Evolutionary conservation across 2,888 invertebrate genomes (phyloP).

Genomic region (Hypselothyrea guttata): DNA sequence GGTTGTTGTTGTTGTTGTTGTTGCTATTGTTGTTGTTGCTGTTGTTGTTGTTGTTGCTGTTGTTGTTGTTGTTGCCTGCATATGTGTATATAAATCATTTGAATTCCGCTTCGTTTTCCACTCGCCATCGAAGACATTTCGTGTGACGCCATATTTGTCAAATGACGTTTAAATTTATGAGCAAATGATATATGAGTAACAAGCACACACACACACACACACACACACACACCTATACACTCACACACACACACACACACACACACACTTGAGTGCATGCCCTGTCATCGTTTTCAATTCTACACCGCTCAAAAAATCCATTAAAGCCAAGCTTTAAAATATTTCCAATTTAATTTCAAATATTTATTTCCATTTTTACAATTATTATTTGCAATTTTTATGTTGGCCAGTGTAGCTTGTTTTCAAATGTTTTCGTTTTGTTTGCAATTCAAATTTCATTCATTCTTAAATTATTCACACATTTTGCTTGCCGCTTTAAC

Average conservation of each 20-base stretch:
- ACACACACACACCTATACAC: constrained; percentile 9
- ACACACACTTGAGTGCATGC: constrained; percentile 17
- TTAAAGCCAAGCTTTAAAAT: too few species aligned
- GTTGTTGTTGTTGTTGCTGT: constrained; percentile 7
- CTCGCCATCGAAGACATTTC: constrained; percentile 56
- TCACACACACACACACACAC: constrained; percentile 2
- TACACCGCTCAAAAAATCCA: too few species aligned
- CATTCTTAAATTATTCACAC: too few species aligned
- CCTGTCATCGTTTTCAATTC: constrained; percentile 11
- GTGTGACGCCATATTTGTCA: constrained; percentile 71
- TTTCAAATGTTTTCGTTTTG: too few species aligned
- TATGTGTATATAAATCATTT: constrained; percentile 51
- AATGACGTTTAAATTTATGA: constrained; percentile 73
- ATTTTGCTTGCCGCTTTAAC: too few species aligned
- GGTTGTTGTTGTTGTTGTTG: constrained; percentile 4
- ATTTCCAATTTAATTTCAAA: too few species aligned
- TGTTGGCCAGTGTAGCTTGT: too few species aligned
- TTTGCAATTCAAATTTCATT: too few species aligned
- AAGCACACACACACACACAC: constrained; percentile 15
- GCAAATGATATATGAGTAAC: constrained; percentile 62
- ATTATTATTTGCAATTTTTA: too few species aligned
- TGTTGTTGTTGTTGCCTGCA: constrained; percentile 8
- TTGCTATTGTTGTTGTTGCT: neutral
- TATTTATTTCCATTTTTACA: too few species aligned
- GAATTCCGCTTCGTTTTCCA: constrained; percentile 40